Conservation (phyloP, 2,797 vertebrate genomes). For the Danio albolineatus region DNA sequence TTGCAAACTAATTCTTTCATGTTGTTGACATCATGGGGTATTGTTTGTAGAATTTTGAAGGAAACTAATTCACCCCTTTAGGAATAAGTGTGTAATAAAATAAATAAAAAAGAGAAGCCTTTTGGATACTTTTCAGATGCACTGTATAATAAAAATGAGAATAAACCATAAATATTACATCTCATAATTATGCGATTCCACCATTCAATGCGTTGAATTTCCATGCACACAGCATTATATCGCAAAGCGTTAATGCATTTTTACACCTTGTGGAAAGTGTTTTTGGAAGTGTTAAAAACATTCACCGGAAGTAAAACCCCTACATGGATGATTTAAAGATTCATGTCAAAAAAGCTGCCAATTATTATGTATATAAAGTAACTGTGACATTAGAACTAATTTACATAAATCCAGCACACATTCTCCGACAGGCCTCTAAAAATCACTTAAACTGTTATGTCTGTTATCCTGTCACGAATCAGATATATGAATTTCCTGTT, state of each 20-base stretch:
- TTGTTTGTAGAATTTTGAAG: no score
- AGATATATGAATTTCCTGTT: not conserved
- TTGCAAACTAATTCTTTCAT: no score
- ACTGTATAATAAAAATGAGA: no score
- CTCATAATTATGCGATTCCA: no score
- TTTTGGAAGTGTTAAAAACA: not conserved
- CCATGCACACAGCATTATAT: not conserved
- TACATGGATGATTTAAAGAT: not conserved
- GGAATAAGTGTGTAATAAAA: no score
- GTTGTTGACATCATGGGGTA: no score
- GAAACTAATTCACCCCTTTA: no score
- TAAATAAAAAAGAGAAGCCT: no score
- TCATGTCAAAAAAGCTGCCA: not conserved
- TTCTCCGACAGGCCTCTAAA: not conserved
- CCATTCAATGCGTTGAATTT: conserved; percentile 3
- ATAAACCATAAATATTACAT: no score
- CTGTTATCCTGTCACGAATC: conserved; percentile 2
- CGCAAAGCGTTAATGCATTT: conserved; percentile 12
- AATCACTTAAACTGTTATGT: not conserved
- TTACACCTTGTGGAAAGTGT: conserved; percentile 1
- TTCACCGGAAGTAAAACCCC: not conserved
- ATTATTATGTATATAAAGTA: not conserved
- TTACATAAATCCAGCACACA: conserved; percentile 5
- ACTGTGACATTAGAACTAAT: not conserved
- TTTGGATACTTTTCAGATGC: no score